Evolutionary conservation across 30 jellyfish, hydroid and myxozoan species (phyloP), one percentile per base, ranked within the genome.

Genomic region (Pseudorhiza aurosa): DNA sequence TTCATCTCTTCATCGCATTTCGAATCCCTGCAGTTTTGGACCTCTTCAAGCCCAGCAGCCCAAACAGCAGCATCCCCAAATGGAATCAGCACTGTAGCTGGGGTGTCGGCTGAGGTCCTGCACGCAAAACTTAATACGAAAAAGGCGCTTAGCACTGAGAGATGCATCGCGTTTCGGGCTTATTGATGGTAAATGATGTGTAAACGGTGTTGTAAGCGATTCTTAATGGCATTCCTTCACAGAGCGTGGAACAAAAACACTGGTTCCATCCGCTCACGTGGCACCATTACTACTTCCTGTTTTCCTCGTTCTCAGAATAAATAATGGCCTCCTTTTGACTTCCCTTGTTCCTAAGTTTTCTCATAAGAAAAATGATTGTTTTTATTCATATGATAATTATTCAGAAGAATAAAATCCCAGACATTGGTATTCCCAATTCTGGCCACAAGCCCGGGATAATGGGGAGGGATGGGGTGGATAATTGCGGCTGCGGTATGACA

Each of bases 11-110:
- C 91, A 4, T 65, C 91, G 75, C 83, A 80, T 22, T 65, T 56
- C 8, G 67, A 69, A 2, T 35, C 47, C 63, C 36, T 70, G 71
- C 91, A 80, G 0, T 65, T 75, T 30, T 22, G 35, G 7, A 80
- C 72, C 30, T 51, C 84, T 12, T 65, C 72, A 42, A 65, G 75
- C 5, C 58, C 44, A 1, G 72, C 46, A 10, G 84, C 91, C 91
- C 91, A 80, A 21, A 80, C 0, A 21, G 91, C 91, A 0, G 91
- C 59, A 24, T 80, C 84, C 0, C 91, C 91, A 50, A 80, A 80
- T n/a, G 91, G 91, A 2, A 80, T 5, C 33, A 43, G 44, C 2
- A 80, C 91, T 14, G 44, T 77, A 0, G 89, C 73, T 42, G 81
- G 75, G 1, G 89, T 43, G 27, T 64, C 73, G 4, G 89, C 81